Evolutionary conservation across 2,888 invertebrate species (phyloP), one percentile per base, ranked within the genome.

Genomic region (Lottia gigantea): DNA sequence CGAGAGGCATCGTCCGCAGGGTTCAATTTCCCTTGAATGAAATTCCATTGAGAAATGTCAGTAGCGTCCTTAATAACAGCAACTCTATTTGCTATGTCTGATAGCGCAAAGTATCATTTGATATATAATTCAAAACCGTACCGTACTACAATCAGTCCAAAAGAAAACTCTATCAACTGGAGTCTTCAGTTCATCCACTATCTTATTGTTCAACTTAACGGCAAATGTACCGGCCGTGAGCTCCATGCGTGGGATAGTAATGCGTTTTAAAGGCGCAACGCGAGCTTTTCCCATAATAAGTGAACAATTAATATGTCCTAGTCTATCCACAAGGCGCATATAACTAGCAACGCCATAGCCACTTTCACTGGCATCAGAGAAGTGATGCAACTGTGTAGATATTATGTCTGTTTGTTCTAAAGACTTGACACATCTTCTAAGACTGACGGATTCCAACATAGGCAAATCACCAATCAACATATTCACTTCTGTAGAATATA

Each of bases 31-130:
- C 46, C 26, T n/a, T n/a, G 40, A 14, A 69, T 64, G 26, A 47
- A 64, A 2, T 40, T 26, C 64, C 47, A 49, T 25, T 69, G 64
- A 15, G n/a, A 23, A 25, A 55, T n/a, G 23, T 64, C 64, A 0
- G 70, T 49, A 12, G 49, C 62, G n/a, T 70, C 65, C 6, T 40
- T 23, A 63, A 70, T 65, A 1, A 64, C 55, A 16, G 25, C 8
- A 3, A 69, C 47, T n/a, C 70, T n/a, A 45, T 70, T 65, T 47
- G 70, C 65, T 0, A 70, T 16, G 70, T 70, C 26, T 45, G 25
- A 49, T 64, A 70, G 3, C 70, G 16, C 2, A 64, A 45, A n/a
- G 40, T 8, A 55, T 70, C 61, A 26, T 70, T 70, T 11, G 16
- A 19, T 40, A 65, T 55, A 23, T 69, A 64, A n/a, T 67, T 45